Base-by-base conservation (phyloP, 2,113 vertebrate genomes). In the Stigmatopora argus region DNA sequence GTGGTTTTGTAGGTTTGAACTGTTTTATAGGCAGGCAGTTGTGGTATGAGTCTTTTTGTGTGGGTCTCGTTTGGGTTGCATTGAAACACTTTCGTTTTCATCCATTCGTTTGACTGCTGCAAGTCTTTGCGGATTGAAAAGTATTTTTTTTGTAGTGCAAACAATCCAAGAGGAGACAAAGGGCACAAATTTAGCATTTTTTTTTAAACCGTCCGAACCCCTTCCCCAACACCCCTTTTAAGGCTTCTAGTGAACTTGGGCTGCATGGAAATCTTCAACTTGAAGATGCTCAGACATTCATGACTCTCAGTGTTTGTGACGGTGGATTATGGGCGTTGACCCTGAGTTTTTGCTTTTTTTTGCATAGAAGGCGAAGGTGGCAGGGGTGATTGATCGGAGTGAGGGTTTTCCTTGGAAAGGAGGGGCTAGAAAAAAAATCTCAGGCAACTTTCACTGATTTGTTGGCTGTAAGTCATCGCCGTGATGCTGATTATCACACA, bases 301-400 rank as follows among this genome's bases (percentile, higher is more conserved):
- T 85, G 71, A 56, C 69, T 84, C 64, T 86, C 73, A 74, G 80
- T 72, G 67, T 78, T 79, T 64, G 69, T 62, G 74, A 76, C 69
- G 78, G 75, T 72, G 81, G 82, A 72, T 86, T 71, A 72, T 69
- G 74, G 75, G 66, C 51, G 75, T 81, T 71, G 56, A 80, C 73
- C 86, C 75, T 48, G 77, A 75, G 84, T 88, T 79, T 61, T 61
- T 61, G 17, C 35, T 21, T 8, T 10, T 58, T 41, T 59, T 90
- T 92, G 90, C 91, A 91, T 92, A 92, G 91, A 87, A 85, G 87
- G 86, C 75, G 72, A 88, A 87, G 84, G 84, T 89, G 87, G 87
- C 80, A 69, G 80, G 65, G 85, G 76, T 78, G 80, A 45, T 64
- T 70, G 58, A 31, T 26, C 11, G 70, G n/a, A 62, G 60, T 31